Evolutionary conservation across 2,888 invertebrate species (phyloP), one percentile per base, ranked within the genome.

Genomic region (Polymixis flavicincta): DNA sequence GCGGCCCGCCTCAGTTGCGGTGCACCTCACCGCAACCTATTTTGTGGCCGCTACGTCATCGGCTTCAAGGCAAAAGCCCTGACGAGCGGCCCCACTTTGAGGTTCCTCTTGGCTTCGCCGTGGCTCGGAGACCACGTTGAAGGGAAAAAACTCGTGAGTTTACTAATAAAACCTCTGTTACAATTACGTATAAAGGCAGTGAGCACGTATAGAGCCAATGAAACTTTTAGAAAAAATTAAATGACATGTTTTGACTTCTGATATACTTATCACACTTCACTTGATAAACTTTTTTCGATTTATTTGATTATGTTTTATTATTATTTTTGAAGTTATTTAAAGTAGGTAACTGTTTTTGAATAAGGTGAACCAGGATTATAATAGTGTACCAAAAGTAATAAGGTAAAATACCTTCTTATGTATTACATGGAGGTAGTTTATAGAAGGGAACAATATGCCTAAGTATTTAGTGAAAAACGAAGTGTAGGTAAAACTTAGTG

Each of bases 171-270:
- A 17, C 17, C 17, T 48, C 17, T 17, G 17, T 48, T 48, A 48
- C 17, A 14, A 5, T 3, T 45, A 13, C 13, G 11, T 48, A 50
- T 50, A 19, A 19, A 6, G n/a, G n/a, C n/a, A n/a, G 6, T 17
- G 17, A 50, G 17, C 48, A 19, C 17, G 19, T 0, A 17, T 50
- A 50, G 48, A 5, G 17, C 19, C 17, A 50, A 50, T 19, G 48
- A 17, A 50, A 50, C 48, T 50, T 50, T 50, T 50, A 50, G 17
- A 52, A 52, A 52, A 48, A 48, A 48, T 17, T 17, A 28, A 4
- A 19, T 42, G 67, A 45, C 68, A 68, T 71, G 69, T 71, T 68
- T n/a, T 71, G 70, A 71, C 48, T 48, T 60, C 17, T 57, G 19
- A 1, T 37, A 57, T 22, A 14, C 13, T 14, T 37, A 45, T 2